A percentile compares a stretch with the other conserved stretches of the same genome.
Conservation (phyloP, 2,113 vertebrate genomes). For the Odontophorus gujanensis region DNA sequence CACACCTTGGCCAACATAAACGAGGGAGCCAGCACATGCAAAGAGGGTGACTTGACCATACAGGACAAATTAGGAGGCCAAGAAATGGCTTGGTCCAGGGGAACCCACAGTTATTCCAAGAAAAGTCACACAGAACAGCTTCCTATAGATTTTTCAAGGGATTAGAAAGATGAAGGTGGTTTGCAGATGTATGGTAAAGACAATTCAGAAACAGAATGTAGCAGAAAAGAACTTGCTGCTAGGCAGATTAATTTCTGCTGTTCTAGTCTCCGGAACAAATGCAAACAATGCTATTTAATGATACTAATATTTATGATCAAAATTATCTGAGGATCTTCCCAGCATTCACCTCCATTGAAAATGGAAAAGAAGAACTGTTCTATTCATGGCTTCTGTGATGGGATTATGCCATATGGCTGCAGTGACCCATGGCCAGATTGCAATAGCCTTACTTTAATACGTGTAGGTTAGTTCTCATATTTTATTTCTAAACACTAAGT, state of each 20-base stretch:
- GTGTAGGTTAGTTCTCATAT: too few species aligned
- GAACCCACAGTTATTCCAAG: neutral
- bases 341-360: neutral
- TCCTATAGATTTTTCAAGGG: neutral
- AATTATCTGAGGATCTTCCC: neutral
- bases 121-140: neutral
- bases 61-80: neutral
- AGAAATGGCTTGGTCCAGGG: neutral
- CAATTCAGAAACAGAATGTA: neutral
- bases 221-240: neutral
- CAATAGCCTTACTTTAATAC: neutral
- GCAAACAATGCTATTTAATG: neutral
- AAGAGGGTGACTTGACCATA: neutral
- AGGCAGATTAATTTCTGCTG: neutral
- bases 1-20: neutral
- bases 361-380: neutral
- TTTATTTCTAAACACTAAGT: neutral
- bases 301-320: neutral
- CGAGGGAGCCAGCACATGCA: neutral
- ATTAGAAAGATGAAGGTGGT: neutral
- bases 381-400: neutral
- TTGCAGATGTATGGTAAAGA: neutral
- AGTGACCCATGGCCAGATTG: neutral
- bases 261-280: neutral
- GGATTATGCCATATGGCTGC: accelerated